Conservation (phyloP, 2,888 invertebrate genomes). For the Dasypolia templi region DNA sequence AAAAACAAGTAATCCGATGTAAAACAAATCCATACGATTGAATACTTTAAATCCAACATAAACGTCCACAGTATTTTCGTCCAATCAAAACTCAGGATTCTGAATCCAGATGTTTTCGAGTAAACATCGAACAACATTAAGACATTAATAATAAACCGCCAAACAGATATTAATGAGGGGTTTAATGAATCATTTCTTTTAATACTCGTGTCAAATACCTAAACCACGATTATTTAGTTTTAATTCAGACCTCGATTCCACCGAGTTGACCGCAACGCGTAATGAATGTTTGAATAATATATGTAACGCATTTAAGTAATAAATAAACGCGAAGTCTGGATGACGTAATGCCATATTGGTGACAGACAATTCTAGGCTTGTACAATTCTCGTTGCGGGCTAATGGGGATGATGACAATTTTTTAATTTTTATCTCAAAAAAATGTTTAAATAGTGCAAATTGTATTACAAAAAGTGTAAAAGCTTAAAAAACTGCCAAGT, state of each 20-base stretch:
- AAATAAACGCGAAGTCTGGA: neutral
- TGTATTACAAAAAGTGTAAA: too few relatives aligned
- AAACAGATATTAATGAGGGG: constrained; percentile 31
- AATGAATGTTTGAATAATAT: constrained; percentile 22
- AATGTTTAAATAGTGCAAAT: too few relatives aligned
- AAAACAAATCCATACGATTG: neutral
- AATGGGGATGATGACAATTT: too few relatives aligned
- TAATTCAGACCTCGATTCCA: constrained; percentile 7
- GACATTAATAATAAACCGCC: constrained; percentile 38
- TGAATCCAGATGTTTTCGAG: constrained; percentile 25
- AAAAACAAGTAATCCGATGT: constrained; percentile 8
- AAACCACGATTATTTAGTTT: constrained; percentile 38
- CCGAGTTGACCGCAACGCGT: constrained; percentile 41
- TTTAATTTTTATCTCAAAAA: too few relatives aligned
- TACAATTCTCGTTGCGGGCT: constrained; percentile 1
- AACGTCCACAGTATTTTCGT: constrained; percentile 16
- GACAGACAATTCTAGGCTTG: constrained; percentile 25
- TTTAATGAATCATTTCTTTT: constrained; percentile 40
- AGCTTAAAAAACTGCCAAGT: too few relatives aligned
- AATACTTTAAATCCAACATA: constrained; percentile 3
- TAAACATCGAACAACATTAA: constrained; percentile 28
- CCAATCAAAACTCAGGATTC: constrained; percentile 16
- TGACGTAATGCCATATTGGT: constrained; percentile 27
- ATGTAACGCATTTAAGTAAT: constrained; percentile 9
- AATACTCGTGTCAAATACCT: constrained; percentile 11